Evolutionary conservation across 2,888 invertebrate species (phyloP).

Genomic region (Julus scanicus): DNA sequence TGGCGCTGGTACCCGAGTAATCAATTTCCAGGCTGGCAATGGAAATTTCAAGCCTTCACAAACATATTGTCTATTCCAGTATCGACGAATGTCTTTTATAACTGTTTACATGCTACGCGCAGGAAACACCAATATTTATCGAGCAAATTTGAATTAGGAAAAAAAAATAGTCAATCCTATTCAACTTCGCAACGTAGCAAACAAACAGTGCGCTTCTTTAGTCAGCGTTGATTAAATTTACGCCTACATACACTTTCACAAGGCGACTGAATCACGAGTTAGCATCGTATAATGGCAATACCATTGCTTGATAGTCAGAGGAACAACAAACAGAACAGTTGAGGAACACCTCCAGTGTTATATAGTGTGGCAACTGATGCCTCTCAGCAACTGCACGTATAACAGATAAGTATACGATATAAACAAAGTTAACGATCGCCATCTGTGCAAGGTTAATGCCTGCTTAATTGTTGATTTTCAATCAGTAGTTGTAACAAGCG

Average conservation of each 20-base stretch:
- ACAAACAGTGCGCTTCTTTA: not conserved
- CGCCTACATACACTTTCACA: not conserved
- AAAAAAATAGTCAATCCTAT: not conserved
- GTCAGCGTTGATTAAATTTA: conserved; percentile 19
- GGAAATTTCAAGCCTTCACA: not conserved
- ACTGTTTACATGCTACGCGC: not conserved
- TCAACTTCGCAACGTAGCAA: conserved; percentile 7
- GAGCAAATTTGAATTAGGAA: conserved; percentile 19
- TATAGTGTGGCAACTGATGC: not conserved
- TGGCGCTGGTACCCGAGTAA: conserved; percentile 9
- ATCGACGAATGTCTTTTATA: not conserved
- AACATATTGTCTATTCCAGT: not conserved
- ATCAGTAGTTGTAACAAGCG: not conserved
- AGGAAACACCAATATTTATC: conserved; percentile 7
- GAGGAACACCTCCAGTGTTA: not conserved
- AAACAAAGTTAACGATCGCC: not conserved
- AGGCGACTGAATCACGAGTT: not conserved
- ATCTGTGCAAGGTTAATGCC: not conserved
- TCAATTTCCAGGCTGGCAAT: not conserved
- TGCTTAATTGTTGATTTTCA: not conserved
- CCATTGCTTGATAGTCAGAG: not conserved
- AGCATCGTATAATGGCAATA: not conserved
- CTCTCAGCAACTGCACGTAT: not conserved
- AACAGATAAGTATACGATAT: not conserved
- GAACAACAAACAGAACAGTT: not conserved